Evolutionary conservation across 2,113 vertebrate species (phyloP).

Genomic region (Girardinichthys multiradiatus): DNA sequence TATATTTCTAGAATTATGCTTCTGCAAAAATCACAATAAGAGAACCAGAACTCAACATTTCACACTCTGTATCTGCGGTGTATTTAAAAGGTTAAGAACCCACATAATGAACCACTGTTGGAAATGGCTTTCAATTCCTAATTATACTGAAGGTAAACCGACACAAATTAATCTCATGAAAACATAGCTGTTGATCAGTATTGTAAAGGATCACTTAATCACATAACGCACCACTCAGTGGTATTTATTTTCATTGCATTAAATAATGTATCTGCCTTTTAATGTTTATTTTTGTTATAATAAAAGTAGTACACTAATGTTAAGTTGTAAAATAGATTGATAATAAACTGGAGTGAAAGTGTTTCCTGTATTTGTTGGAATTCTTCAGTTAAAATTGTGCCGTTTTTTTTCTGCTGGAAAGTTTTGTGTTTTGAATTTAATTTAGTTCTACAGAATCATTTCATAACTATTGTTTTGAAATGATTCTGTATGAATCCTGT

Average conservation of each 20-base stretch:
- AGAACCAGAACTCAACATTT: neutral
- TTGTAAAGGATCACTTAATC: constrained; percentile 16
- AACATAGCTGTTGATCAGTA: constrained; percentile 21
- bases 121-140: neutral
- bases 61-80: neutral
- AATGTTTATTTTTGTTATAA: constrained; percentile 61
- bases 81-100: neutral
- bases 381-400: neutral
- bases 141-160: constrained; percentile 29
- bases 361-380: neutral
- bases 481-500: too few relatives aligned
- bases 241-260: constrained; percentile 65
- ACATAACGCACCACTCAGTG: constrained; percentile 41
- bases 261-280: constrained; percentile 62
- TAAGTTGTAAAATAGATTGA: constrained; percentile 63
- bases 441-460: too few relatives aligned
- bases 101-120: constrained; percentile 10
- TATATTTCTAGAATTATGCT: neutral
- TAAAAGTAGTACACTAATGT: constrained; percentile 54
- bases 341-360: constrained; percentile 66
- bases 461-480: too few relatives aligned
- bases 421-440: neutral
- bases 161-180: constrained; percentile 16
- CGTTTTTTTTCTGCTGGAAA: neutral
- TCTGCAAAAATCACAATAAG: neutral